Evolutionary conservation across 35 echinoderm and acorn worm genomes (phyloP).

Genomic region (Heliocidaris tuberculata): DNA sequence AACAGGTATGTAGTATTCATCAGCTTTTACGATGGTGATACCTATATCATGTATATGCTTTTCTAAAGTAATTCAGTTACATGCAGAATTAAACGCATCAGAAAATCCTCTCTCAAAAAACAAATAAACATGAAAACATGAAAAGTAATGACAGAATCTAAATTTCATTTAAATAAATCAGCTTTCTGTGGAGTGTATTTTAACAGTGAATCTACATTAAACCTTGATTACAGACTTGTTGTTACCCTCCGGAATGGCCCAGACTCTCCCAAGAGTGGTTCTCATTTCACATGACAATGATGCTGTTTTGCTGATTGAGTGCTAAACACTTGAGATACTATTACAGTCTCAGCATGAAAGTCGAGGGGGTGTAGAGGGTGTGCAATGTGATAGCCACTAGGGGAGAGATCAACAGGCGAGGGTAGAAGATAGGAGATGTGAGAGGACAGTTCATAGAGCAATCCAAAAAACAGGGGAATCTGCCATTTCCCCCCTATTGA

Average conservation of each 20-base stretch:
- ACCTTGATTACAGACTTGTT: neutral
- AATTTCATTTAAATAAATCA: too few relatives aligned
- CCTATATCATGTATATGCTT: too few relatives aligned
- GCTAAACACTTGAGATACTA: constrained; percentile 34
- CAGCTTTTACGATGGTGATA: too few relatives aligned
- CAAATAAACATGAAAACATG: too few relatives aligned
- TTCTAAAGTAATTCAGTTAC: too few relatives aligned
- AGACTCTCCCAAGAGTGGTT: neutral
- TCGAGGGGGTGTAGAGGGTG: neutral
- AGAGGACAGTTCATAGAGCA: neutral
- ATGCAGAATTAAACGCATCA: too few relatives aligned
- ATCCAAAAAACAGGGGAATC: neutral
- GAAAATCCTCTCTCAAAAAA: too few relatives aligned
- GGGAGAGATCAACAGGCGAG: neutral
- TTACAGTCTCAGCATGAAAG: constrained; percentile 14
- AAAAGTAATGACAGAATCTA: too few relatives aligned
- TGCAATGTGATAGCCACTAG: neutral
- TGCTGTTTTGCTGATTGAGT: constrained; percentile 17
- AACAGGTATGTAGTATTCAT: too few relatives aligned
- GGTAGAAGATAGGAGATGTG: neutral
- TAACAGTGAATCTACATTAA: neutral
- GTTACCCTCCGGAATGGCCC: neutral
- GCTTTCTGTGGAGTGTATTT: too few relatives aligned
- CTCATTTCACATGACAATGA: neutral
- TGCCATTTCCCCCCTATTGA: neutral